Conservation (phyloP, 2,113 vertebrate genomes). For the Alexandromys fortis region DNA sequence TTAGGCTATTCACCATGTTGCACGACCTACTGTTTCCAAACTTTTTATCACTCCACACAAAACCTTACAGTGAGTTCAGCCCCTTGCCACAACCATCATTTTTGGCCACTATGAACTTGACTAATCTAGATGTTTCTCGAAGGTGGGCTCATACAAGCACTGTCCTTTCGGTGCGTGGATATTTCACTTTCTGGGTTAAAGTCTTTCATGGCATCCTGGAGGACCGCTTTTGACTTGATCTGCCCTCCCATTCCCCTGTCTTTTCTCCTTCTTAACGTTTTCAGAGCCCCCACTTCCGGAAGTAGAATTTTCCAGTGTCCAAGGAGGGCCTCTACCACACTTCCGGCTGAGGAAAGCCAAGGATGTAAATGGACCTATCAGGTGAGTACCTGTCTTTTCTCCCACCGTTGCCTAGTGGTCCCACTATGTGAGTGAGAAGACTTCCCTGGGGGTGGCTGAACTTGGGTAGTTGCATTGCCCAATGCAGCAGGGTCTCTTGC, state of each 20-base stretch:
- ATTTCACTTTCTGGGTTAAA: not conserved
- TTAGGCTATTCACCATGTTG: not conserved
- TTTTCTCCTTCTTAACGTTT: constrained; percentile 64
- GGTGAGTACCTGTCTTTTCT: constrained; percentile 83
- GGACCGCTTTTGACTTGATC: not conserved
- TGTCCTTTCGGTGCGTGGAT: not conserved
- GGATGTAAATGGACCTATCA: constrained; percentile 90
- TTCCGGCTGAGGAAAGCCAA: constrained; percentile 87
- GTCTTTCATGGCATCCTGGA: not conserved
- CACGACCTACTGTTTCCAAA: not conserved
- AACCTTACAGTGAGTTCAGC: not conserved
- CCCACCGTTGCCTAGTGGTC: fast-evolving
- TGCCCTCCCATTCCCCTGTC: fast-evolving
- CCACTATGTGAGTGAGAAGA: not conserved
- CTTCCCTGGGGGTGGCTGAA: not conserved
- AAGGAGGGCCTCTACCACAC: constrained; percentile 85
- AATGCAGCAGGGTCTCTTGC: not conserved
- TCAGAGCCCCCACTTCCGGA: constrained; percentile 90
- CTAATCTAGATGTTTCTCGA: not conserved
- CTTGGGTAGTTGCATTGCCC: not conserved
- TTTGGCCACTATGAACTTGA: not conserved
- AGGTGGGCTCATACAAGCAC: not conserved
- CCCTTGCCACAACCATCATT: not conserved
- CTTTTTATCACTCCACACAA: not conserved
- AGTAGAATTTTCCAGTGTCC: constrained; percentile 87